Conservation (phyloP, 2,113 vertebrate genomes). For the Oncorhynchus clarkii region DNA sequence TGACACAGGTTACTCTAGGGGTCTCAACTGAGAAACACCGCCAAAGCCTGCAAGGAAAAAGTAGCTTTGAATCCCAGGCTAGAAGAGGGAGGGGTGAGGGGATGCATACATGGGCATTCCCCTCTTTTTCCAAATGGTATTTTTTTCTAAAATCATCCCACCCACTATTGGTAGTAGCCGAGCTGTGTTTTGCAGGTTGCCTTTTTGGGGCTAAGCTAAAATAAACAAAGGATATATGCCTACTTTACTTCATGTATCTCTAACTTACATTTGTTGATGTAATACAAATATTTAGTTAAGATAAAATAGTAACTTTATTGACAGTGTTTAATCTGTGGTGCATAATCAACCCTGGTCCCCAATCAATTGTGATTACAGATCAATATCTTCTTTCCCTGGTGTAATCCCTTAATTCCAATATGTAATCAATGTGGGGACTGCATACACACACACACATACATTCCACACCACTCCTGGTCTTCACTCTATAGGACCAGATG, state of each 20-base stretch:
- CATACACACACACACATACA: conserved; percentile 11
- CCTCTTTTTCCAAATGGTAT: conserved; percentile 4
- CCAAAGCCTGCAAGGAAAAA: conserved; percentile 45
- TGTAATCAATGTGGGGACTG: not conserved
- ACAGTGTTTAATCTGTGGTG: too few relatives aligned
- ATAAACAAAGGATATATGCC: too few relatives aligned
- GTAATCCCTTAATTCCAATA: not conserved
- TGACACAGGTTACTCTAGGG: conserved; percentile 90
- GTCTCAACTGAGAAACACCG: conserved; percentile 76
- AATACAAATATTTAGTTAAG: too few relatives aligned
- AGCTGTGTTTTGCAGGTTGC: not conserved
- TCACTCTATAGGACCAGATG: conserved; percentile 61
- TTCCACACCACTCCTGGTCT: conserved; percentile 3
- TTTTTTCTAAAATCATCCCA: not conserved
- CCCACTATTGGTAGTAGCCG: too few relatives aligned
- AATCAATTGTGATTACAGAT: not conserved
- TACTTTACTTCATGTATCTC: too few relatives aligned
- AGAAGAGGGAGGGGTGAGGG: conserved; percentile 69
- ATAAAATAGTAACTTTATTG: too few relatives aligned
- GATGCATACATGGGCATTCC: conserved; percentile 41
- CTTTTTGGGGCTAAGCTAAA: not conserved
- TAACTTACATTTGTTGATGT: too few relatives aligned
- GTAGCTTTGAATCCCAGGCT: conserved; percentile 66
- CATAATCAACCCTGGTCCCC: not conserved
- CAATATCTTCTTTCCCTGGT: not conserved